Conservation (phyloP, 2,797 vertebrate species). For the Nothura maculosa region DNA sequence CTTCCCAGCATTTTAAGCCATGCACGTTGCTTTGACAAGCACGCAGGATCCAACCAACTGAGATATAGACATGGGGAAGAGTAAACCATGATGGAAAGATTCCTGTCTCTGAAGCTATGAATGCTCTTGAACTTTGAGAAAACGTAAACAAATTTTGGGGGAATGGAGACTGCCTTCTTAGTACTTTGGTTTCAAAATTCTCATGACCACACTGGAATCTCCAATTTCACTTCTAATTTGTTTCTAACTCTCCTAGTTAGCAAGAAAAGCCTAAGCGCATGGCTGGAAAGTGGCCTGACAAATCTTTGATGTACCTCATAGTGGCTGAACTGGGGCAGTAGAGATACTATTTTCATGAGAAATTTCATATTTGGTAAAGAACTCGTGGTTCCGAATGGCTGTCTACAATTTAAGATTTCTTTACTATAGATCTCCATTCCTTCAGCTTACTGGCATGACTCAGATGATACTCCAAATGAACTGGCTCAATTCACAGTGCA, state of each 20-base stretch:
- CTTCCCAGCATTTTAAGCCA: background rate
- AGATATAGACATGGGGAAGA: background rate
- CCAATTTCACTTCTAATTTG: background rate
- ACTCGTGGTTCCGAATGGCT: background rate
- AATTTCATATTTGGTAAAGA: background rate
- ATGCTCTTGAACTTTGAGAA: background rate
- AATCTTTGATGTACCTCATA: background rate
- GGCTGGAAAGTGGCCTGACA: background rate
- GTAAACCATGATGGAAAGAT: background rate
- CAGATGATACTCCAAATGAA: conserved; percentile 18
- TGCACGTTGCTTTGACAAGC: background rate
- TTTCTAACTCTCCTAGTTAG: background rate
- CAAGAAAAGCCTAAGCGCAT: background rate
- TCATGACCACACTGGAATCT: background rate
- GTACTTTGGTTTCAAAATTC: background rate
- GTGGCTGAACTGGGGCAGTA: background rate
- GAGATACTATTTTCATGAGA: background rate
- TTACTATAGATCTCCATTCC: background rate
- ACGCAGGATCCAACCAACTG: background rate
- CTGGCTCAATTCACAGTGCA: conserved; percentile 9
- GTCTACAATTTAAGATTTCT: conserved; percentile 14
- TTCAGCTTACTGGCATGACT: background rate
- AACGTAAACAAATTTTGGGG: background rate
- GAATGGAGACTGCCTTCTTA: background rate
- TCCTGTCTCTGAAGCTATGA: background rate